Evolutionary conservation across 1,140 invertebrate genomes (phyloP), one percentile per base, ranked within the genome.

Genomic region (Saccostrea glomerata): DNA sequence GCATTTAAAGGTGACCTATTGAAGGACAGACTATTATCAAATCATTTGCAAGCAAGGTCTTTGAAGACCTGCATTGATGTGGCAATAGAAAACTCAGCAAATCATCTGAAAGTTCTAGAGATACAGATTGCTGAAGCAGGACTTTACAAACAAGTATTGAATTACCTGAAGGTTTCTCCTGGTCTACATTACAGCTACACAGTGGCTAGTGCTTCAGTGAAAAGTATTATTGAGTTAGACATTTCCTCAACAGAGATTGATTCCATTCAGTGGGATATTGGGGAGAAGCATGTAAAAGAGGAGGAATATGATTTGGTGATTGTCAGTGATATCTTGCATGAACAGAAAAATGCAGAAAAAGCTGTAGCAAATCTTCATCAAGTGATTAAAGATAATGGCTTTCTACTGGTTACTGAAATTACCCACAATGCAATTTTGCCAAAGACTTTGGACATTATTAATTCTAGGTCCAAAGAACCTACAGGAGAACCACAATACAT

Each of bases 31-130:
- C 85, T 93, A 6, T 82, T 93, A 54, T 82, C 87, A 20, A 70
- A 86, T 54, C n/a, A 90, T 5, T 55, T 86, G 12, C 30, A 88
- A 15, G 54, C 56, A 54, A 66, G 63, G 11, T 47, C 63, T 55
- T 82, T 93, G 15, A 91, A 92, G 60, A 82, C 90, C 6, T 92
- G 87, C 55, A 36, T 94, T 13, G 93, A 98, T 92, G 94, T 97
- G n/a, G 96, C 97, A 0, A 92, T 97, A n/a, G 98, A 98, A 95
- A 99, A 99, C 93, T 95, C 96, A 20, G 95, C 96, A 0, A 92
- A 97, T 0, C 97, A 97, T 92, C 92, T 98, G 2, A 98, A 97
- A 93, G 95, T 97, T n/a, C 95, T 96, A 2, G 98, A 99, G 95
- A 95, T 97, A 3, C 92, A 92, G 77, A 92, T 94, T 5, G 90